Evolutionary conservation across 2,888 invertebrate genomes (phyloP), one percentile per base, ranked within the genome.

Genomic region (Coleophora deauratella): DNA sequence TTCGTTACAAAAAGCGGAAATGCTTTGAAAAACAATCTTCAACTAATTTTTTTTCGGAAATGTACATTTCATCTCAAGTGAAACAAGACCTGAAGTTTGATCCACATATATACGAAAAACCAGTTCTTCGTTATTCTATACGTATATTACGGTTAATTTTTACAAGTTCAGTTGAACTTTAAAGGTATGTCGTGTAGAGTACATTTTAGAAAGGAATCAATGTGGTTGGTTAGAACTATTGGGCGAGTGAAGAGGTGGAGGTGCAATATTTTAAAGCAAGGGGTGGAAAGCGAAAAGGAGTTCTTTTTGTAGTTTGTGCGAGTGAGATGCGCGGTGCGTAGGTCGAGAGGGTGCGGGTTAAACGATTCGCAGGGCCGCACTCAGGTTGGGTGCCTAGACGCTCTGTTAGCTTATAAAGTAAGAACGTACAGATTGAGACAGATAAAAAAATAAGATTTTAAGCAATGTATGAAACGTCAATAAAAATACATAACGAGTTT

Each of bases 281-380:
- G 82, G 85, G 80, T 76, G 81, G 82, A 81, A 77, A 65, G 84
- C 82, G 84, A 84, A 70, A 71, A 84, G 72, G 64, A 73, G 78
- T 84, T 84, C 84, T 85, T 85, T 85, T 85, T 84, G 78, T 72
- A 80, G 78, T 84, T 82, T 78, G 85, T 84, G 85, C 78, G 85
- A 85, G 84, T 80, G 85, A 84, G 84, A 85, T 66, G 72, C 84
- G 84, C 84, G 82, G 84, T 82, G 72, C 31, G 31, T 6, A 65
- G 78, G 75, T 72, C 72, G 79, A 67, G 72, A 69, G 81, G 74
- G 78, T 77, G 79, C 73, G 75, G 78, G 79, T 72, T 71, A 73
- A 77, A 79, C 72, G 78, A 76, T 72, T 55, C 47, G 46, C 84
- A 81, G 84, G 65, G 66, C 13, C 55, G 75, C 39, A 78, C 37